Evolutionary conservation across 2,888 invertebrate species (phyloP).

Genomic region (Scaptomyza flava): DNA sequence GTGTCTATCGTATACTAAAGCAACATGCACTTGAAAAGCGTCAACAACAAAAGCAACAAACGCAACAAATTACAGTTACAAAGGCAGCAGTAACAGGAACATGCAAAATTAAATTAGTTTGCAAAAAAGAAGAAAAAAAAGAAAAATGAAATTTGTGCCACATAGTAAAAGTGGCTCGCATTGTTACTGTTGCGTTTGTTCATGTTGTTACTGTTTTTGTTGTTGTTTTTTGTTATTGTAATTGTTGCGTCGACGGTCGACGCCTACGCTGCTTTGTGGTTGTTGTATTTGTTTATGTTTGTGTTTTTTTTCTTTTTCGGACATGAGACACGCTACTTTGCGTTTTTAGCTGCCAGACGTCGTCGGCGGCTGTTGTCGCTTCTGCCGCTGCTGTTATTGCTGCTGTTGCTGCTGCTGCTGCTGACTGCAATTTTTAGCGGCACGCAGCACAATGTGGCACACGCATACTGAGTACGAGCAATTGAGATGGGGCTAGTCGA

Average conservation of each 20-base stretch:
- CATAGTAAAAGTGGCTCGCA: slow-evolving; percentile 56
- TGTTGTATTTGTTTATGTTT: slow-evolving; percentile 9
- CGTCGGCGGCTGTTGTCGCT: slow-evolving; percentile 27
- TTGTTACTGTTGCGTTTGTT: slow-evolving; percentile 28
- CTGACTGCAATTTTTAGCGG: slow-evolving; percentile 49
- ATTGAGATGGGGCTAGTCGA: slow-evolving; percentile 31
- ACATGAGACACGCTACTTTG: slow-evolving; percentile 75
- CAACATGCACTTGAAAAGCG: slow-evolving; percentile 18
- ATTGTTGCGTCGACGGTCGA: slow-evolving; percentile 70
- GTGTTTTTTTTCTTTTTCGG: slow-evolving; percentile 52
- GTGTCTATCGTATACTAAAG: not conserved
- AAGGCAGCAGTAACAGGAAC: slow-evolving; percentile 28
- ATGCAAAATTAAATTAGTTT: slow-evolving; percentile 61
- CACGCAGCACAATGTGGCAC: slow-evolving; percentile 68
- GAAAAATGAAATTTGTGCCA: slow-evolving; percentile 44
- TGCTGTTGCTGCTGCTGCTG: slow-evolving; percentile 23
- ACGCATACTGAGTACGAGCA: slow-evolving; percentile 61
- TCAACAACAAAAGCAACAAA: slow-evolving; percentile 24
- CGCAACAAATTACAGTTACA: slow-evolving; percentile 16
- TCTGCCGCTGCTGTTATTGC: slow-evolving; percentile 17
- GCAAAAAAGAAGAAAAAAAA: slow-evolving; percentile 32
- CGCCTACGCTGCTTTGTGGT: slow-evolving; percentile 55
- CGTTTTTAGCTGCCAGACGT: slow-evolving; percentile 65
- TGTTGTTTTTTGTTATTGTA: slow-evolving; percentile 55
- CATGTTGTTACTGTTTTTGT: slow-evolving; percentile 7